Percentiles rank a stretch among this genome's conserved stretches.
Conservation (phyloP, 2,113 vertebrate genomes). For the Sclerurus mexicanus region DNA sequence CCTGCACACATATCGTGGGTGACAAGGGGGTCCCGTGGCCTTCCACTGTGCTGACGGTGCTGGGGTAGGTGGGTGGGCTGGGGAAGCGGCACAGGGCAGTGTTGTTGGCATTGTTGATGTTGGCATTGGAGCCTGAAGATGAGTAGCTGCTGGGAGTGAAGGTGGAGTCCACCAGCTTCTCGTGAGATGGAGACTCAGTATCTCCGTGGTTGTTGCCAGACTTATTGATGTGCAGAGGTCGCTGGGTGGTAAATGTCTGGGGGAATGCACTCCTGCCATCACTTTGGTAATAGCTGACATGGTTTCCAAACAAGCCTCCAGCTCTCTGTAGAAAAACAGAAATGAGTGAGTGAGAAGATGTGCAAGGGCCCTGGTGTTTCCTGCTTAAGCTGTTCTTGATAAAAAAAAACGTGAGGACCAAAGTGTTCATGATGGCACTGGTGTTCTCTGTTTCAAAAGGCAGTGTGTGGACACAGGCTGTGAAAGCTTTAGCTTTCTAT, state of each 20-base stretch:
- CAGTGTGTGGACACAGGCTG: not conserved
- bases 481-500: not conserved
- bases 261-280: slow-evolving; percentile 89
- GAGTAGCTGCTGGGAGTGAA: slow-evolving; percentile 98
- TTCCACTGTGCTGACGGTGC: slow-evolving; percentile 87
- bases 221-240: slow-evolving; percentile 95
- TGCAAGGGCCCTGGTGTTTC: not conserved
- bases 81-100: slow-evolving; percentile 87
- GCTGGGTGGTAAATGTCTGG: slow-evolving; percentile 94
- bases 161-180: slow-evolving; percentile 95
- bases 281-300: slow-evolving; percentile 94
- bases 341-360: not conserved
- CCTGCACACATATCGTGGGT: slow-evolving; percentile 82
- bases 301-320: slow-evolving; percentile 95
- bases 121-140: slow-evolving; percentile 95
- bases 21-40: slow-evolving; percentile 81
- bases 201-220: slow-evolving; percentile 87
- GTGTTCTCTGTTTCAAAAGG: not conserved
- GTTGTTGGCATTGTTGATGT: slow-evolving; percentile 99
- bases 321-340: slow-evolving; percentile 80
- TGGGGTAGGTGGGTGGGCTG: slow-evolving; percentile 74
- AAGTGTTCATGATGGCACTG: not conserved
- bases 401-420: not conserved
- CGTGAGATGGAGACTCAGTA: slow-evolving; percentile 89
- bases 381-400: not conserved